Evolutionary conservation across 2,113 vertebrate genomes (phyloP).

Genomic region (Ancistrus triradiatus): DNA sequence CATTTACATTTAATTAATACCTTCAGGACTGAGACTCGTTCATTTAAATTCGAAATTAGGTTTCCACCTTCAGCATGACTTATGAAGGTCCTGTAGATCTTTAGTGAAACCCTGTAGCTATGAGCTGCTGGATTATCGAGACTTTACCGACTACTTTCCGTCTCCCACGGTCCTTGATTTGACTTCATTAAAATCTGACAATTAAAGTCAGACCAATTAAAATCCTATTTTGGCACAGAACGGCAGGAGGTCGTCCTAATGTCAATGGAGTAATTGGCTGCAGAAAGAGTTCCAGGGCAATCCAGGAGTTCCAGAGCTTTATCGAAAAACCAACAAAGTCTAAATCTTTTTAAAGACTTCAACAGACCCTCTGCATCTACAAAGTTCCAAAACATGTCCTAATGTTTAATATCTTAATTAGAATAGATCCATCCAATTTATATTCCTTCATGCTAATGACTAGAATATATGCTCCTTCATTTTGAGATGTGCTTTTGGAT

Average conservation of each 20-base stretch:
- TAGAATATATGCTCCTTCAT: background rate
- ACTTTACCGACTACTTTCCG: background rate
- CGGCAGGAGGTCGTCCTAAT: conserved; percentile 60
- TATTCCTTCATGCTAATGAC: background rate
- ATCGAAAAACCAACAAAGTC: conserved; percentile 23
- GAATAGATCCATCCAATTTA: background rate
- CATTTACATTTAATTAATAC: too few species aligned
- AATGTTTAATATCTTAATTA: background rate
- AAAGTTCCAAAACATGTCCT: conserved; percentile 7
- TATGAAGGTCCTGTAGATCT: too few species aligned
- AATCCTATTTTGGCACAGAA: conserved; percentile 66
- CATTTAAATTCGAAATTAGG: too few species aligned
- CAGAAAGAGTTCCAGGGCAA: conserved; percentile 58
- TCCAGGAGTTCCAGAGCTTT: conserved; percentile 45
- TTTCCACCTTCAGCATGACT: too few species aligned
- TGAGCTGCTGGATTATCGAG: background rate
- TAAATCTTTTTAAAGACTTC: conserved; percentile 12
- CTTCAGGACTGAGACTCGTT: too few species aligned
- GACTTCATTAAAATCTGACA: conserved; percentile 59
- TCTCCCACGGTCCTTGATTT: conserved; percentile 34
- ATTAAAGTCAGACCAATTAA: conserved; percentile 72
- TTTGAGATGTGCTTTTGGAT: too few species aligned
- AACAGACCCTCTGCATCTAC: background rate
- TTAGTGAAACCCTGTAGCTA: conserved; percentile 5
- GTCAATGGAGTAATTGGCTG: conserved; percentile 67